These are phyloP conservation scores for Psammodynastes pulverulentus DNA, from an alignment of 2,113 vertebrate genomes.

Conservation along the genomic window DNA sequence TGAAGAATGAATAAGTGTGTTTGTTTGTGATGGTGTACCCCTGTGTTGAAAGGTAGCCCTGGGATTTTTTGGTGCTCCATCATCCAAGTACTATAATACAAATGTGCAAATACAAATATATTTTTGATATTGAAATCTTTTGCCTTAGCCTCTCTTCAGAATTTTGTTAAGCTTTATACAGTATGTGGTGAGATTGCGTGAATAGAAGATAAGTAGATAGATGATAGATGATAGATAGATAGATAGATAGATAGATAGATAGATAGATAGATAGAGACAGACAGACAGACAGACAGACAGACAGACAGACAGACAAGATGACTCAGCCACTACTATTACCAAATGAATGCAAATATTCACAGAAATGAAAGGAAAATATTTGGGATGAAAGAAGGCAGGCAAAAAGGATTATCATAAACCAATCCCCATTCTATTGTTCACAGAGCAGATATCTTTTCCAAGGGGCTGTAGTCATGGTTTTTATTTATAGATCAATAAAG, in stretches of 20 bases:
- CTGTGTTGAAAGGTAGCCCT: background rate
- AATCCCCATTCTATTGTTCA: background rate
- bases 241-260: background rate
- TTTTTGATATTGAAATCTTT: background rate
- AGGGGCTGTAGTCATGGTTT: background rate
- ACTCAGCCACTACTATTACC: background rate
- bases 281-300: background rate
- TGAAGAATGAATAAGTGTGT: background rate
- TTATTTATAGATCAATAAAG: background rate
- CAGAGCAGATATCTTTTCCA: background rate
- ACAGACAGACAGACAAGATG: background rate
- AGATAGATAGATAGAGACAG: background rate
- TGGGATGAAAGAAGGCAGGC: background rate
- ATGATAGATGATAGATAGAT: background rate
- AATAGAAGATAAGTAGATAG: background rate
- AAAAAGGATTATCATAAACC: background rate
- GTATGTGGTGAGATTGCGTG: background rate
- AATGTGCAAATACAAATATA: background rate
- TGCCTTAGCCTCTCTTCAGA: background rate
- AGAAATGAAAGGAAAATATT: background rate
- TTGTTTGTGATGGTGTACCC: background rate
- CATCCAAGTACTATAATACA: background rate
- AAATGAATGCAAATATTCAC: background rate
- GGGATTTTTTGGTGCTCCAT: background rate
- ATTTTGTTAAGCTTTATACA: background rate